A percentile compares a stretch with the other conserved stretches of the same genome.
phyloP scores from a whole-genome alignment of 2,797 vertebrate genomes.

The Monodelphis domestica region DNA sequence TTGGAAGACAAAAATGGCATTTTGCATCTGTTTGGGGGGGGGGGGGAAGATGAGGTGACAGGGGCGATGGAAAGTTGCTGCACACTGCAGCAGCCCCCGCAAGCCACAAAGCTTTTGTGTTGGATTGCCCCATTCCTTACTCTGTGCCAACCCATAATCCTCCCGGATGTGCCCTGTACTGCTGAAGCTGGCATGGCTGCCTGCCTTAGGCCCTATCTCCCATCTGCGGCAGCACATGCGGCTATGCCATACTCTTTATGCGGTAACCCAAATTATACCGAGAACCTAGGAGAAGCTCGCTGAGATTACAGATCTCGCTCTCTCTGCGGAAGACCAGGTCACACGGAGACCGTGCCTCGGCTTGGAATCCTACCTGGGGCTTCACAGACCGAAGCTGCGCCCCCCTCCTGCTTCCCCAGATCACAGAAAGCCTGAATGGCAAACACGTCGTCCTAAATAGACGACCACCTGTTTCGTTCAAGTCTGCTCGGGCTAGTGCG shows the following conservation, averaged over 20 bases:
- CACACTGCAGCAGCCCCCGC: constrained; percentile 6
- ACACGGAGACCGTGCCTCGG: constrained; percentile 77
- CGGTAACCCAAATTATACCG: constrained; percentile 80
- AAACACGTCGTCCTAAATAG: constrained; percentile 82
- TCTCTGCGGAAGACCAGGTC: constrained; percentile 77
- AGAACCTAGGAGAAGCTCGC: constrained; percentile 72
- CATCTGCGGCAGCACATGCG: constrained; percentile 82
- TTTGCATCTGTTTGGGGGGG: constrained; percentile 40
- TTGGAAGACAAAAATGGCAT: constrained; percentile 13
- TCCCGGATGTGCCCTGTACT: constrained; percentile 61
- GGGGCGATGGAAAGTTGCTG: not conserved
- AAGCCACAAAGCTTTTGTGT: constrained; percentile 55
- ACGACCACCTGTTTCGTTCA: constrained; percentile 81
- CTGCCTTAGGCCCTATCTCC: constrained; percentile 82
- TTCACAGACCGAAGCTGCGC: constrained; percentile 82
- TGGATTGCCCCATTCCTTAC: not conserved
- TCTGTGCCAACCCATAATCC: constrained; percentile 28
- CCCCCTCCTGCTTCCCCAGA: constrained; percentile 83
- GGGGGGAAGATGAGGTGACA: constrained; percentile 2
- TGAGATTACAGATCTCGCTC: constrained; percentile 79
- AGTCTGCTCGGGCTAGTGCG: constrained; percentile 80
- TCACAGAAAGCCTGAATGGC: constrained; percentile 84
- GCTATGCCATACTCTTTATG: constrained; percentile 80
- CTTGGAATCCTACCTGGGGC: constrained; percentile 77
- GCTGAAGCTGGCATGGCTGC: constrained; percentile 59